Base-by-base conservation (phyloP, 2,888 invertebrate genomes). In the Callyntrura guangdongensis region DNA sequence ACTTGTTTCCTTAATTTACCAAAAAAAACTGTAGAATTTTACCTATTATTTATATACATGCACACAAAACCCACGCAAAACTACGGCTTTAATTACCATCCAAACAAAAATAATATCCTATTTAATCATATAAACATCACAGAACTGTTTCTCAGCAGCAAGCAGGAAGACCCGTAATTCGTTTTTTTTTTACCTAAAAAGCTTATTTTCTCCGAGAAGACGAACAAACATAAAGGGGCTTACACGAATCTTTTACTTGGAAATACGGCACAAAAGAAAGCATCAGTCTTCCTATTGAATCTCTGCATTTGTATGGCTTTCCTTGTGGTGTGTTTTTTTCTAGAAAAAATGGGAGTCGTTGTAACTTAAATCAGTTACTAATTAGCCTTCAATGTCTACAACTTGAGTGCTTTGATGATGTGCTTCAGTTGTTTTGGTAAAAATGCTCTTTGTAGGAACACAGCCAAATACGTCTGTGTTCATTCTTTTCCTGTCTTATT, bases 321-420 rank as follows among this genome's bases (percentile, higher is more conserved):
- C 11, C 17, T 72, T 36, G 9, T 56, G n/a, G 2, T 14, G n/a
- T 22, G 22, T 64, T 14, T 45, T 3, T 45, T 11, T 27, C 3
- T 11, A 64, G 14, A 64, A 27, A 64, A 64, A 22, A 64, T 27
- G 64, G 27, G 61, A 74, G 20, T 11, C 59, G 61, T 81, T 61
- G 59, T 81, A 81, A 81, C 81, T 27, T 45, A 67, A 79, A 87
- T 81, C 74, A 61, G 86, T 27, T 77, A 77, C 79, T 88, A 88
- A 88, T 88, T 88, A 88, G 88, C 53, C 56, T 72, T 88, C 88
- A 81, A 67, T 82, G 53, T 59, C 61, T 86, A 47, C 79, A 47
- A 59, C 77, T 79, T 53, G 61, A 53, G 82, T 27, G 47, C 59
- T 69, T 82, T 79, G 89, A 89, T 85, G 77, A 84, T 85, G 64